These are phyloP conservation scores for Rhagoletis zephyria DNA, from an alignment of 1,140 invertebrate species.

Conservation along the genomic window DNA sequence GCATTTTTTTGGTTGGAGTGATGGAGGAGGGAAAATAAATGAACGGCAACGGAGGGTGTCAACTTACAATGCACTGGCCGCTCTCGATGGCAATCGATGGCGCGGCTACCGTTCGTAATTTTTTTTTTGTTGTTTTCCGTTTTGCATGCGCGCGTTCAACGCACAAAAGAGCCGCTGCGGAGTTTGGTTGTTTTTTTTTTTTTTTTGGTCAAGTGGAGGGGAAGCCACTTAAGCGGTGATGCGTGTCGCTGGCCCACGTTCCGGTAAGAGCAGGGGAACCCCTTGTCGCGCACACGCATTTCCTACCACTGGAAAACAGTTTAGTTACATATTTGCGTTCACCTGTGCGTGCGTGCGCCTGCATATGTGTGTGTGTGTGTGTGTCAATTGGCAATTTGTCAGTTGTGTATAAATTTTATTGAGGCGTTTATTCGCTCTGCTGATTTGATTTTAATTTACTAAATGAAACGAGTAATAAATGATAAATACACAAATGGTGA, in stretches of 20 bases:
- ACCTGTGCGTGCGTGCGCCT: background rate
- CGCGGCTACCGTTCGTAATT: background rate
- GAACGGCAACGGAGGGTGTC: background rate
- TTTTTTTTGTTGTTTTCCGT: background rate
- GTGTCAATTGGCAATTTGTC: conserved; percentile 28
- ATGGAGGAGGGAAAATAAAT: background rate
- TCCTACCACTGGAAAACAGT: background rate
- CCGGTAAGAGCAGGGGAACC: conserved; percentile 28
- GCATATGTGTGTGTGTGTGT: background rate
- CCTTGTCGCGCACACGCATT: background rate
- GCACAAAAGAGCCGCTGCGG: background rate
- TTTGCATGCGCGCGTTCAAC: conserved; percentile 25
- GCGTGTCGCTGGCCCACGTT: conserved; percentile 26
- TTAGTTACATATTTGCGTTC: background rate
- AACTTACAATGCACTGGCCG: background rate
- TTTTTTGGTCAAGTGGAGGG: background rate
- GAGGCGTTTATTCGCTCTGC: conserved; percentile 2
- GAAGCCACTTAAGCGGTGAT: background rate
- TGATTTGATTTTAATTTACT: conserved; percentile 47
- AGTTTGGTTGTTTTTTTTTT: background rate
- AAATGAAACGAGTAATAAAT: conserved; percentile 29
- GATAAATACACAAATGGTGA: conserved; percentile 26
- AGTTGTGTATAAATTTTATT: conserved; percentile 12
- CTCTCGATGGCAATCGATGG: background rate
- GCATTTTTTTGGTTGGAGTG: background rate